Evolutionary conservation across 2,888 invertebrate species (phyloP), one percentile per base, ranked within the genome.

Genomic region (Parnassius orleans): DNA sequence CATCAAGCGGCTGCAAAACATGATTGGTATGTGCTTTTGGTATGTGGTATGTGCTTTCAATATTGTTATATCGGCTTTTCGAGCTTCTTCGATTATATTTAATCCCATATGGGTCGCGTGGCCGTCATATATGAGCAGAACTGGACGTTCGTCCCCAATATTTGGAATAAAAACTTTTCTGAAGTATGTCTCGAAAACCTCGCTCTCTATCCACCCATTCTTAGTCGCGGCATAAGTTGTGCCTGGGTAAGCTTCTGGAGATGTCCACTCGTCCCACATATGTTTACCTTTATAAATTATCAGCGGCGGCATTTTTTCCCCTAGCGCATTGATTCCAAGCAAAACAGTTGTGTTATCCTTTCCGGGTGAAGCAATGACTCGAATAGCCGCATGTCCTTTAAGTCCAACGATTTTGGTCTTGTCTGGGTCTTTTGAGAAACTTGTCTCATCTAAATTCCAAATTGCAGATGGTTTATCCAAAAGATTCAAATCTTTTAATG

Each of bases 131-230:
- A 64, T 53, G 19, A 67, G 51, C 10, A 66, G 54, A n/a, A 69
- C 54, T 19, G 68, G 70, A n/a, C 69, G 61, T 59, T 65, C 15
- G 24, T 56, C 53, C 47, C 62, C 62, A 12, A 68, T 53, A 10
- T 54, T 47, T 2, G 59, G 54, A 9, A 70, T 59, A 62, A 72
- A 71, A 14, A 60, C 61, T 61, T 72, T 74, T 66, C 73, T 62
- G 55, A 73, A 72, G 55, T 67, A 73, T 10, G 41, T 59, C 50
- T 68, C 71, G 51, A 68, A 79, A 14, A 80, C 67, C 0, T 72
- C 65, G 3, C 68, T 66, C 53, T 80, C 74, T 72, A 81, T 80
- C 76, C 77, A 79, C 3, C 75, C 77, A 63, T 80, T 78, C 52
- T 59, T 63, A 10, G 71, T 75, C 9, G 73, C 72, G 9, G 74